Evolutionary conservation across 2,888 invertebrate genomes (phyloP).

Genomic region (Acanthosepion esculentum): DNA sequence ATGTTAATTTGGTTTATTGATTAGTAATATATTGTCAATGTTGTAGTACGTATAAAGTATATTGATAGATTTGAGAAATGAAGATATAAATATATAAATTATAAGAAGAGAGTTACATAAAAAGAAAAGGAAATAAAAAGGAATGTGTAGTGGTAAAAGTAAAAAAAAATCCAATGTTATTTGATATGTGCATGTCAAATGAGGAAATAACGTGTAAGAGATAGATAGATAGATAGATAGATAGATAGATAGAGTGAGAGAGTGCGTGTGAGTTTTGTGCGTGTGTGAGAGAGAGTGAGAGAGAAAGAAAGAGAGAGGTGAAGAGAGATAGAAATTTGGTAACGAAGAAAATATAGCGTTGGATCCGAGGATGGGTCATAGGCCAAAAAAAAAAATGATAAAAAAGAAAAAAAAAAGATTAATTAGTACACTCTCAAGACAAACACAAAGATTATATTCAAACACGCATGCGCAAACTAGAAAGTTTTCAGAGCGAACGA

Average conservation of each 20-base stretch:
- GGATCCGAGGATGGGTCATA: not conserved
- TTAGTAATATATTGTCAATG: too few species aligned
- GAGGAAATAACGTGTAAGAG: too few species aligned
- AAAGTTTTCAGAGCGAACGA: not conserved
- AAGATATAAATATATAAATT: too few species aligned
- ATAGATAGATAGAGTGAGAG: too few species aligned
- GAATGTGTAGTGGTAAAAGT: not conserved
- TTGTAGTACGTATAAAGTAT: too few species aligned
- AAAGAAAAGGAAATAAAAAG: not conserved
- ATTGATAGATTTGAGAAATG: too few species aligned
- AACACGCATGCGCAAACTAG: not conserved
- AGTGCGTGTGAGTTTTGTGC: too few species aligned
- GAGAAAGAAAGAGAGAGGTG: not conserved
- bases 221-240: too few species aligned
- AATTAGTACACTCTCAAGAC: not conserved
- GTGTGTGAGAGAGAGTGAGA: too few species aligned
- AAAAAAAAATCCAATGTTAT: not conserved
- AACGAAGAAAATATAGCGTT: not conserved
- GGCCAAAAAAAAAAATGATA: not conserved
- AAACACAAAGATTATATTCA: not conserved
- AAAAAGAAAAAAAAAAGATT: not conserved
- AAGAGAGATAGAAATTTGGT: not conserved
- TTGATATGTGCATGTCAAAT: too few species aligned
- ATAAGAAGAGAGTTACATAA: not conserved
- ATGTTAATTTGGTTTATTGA: not conserved